Percentiles rank a stretch among this genome's conserved stretches.
These are phyloP conservation scores for Strix aluco DNA, from an alignment of 2,113 vertebrate genomes.

Conservation along the genomic window DNA sequence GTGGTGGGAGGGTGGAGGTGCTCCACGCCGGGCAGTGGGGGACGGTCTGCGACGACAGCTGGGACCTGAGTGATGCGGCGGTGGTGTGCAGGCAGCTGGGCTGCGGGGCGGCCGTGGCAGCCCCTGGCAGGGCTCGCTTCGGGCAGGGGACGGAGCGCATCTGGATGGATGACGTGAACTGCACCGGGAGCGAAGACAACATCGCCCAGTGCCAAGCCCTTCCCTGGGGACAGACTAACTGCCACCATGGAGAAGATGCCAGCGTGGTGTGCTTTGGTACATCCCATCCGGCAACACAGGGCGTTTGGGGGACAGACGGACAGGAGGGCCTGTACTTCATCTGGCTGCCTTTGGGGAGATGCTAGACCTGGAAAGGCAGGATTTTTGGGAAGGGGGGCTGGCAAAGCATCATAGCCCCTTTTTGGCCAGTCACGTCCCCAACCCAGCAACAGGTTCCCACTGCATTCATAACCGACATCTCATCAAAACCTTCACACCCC, in stretches of 20 bases:
- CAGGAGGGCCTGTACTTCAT: background rate
- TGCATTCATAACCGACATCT: background rate
- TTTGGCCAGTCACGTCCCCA: background rate
- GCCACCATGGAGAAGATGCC: background rate
- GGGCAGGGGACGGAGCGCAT: background rate
- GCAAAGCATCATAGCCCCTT: background rate
- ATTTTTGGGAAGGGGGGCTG: background rate
- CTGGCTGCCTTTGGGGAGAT: background rate
- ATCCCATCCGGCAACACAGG: background rate
- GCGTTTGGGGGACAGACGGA: no score
- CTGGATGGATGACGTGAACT: background rate
- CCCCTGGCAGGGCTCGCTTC: background rate
- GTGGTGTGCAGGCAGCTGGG: conserved; percentile 39
- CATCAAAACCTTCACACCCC: background rate
- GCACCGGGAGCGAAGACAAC: background rate
- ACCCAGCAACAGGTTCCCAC: background rate
- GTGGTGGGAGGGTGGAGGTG: background rate
- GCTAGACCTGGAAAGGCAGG: background rate
- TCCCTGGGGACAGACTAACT: background rate
- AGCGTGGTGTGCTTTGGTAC: background rate
- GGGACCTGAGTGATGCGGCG: background rate
- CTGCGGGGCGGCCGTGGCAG: background rate
- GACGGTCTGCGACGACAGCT: conserved; percentile 22
- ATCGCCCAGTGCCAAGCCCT: background rate
- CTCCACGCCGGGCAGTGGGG: background rate